These are phyloP conservation scores for Pantherophis vulpinus DNA, from an alignment of 2,797 vertebrate genomes.

Conservation along the genomic window DNA sequence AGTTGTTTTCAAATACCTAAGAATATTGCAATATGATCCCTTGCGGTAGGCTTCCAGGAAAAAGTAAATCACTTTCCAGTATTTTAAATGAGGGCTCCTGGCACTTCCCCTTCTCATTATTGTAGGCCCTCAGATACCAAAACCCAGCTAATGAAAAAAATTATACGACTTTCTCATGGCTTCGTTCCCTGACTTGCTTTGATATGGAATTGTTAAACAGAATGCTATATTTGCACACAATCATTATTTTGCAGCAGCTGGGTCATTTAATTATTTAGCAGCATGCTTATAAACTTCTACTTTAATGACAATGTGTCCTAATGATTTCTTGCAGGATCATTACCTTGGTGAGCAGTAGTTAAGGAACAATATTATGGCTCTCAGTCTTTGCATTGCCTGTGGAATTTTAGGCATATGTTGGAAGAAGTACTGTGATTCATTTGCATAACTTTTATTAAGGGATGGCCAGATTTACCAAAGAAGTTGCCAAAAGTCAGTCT, in stretches of 20 bases:
- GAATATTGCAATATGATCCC: neutral
- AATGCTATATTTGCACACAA: constrained; percentile 18
- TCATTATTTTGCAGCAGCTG: constrained; percentile 31
- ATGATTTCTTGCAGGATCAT: constrained; percentile 42
- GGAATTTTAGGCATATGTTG: constrained; percentile 18
- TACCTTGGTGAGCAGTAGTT: constrained; percentile 25
- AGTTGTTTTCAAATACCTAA: neutral
- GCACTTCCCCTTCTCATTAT: neutral
- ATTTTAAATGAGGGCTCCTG: constrained; percentile 21
- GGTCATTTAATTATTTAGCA: constrained; percentile 52
- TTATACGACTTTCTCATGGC: constrained; percentile 3
- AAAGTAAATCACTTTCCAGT: neutral
- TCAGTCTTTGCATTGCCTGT: constrained; percentile 9
- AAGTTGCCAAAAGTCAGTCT: too few species aligned
- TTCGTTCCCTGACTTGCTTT: constrained; percentile 33
- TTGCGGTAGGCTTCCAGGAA: neutral
- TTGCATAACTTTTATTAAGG: neutral
- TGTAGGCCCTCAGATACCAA: constrained; percentile 19
- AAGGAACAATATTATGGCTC: constrained; percentile 28
- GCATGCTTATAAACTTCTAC: constrained; percentile 30
- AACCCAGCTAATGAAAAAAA: constrained; percentile 10
- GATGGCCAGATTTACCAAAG: neutral
- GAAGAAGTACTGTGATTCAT: neutral
- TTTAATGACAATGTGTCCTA: constrained; percentile 41
- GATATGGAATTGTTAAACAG: constrained; percentile 34